These are phyloP conservation scores for Lophius piscatorius DNA, from an alignment of 2,113 vertebrate genomes.

Conservation along the genomic window DNA sequence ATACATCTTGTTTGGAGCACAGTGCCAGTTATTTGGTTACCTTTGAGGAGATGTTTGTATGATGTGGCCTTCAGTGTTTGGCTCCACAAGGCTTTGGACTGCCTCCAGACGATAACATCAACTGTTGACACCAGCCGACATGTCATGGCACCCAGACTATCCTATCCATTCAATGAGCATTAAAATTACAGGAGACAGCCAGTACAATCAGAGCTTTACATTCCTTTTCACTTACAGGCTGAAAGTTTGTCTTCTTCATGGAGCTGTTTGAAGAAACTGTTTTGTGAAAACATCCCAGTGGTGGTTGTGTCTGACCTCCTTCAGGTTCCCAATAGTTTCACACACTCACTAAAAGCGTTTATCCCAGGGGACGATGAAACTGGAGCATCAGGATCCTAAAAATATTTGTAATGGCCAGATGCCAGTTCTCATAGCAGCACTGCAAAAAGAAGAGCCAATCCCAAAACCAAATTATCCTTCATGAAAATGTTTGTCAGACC, in stretches of 20 bases:
- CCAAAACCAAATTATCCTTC: conserved; percentile 13
- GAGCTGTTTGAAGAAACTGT: conserved; percentile 18
- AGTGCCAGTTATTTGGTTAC: background rate
- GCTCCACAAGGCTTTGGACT: background rate
- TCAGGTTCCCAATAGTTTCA: conserved; percentile 43
- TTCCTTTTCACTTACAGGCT: conserved; percentile 4
- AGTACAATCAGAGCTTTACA: conserved; percentile 7
- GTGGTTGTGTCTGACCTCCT: conserved; percentile 44
- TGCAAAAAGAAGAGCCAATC: conserved; percentile 18
- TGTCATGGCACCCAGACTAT: conserved; percentile 14
- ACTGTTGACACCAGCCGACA: conserved; percentile 12
- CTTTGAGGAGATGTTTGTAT: background rate
- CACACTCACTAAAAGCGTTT: conserved; percentile 31
- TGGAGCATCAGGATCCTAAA: conserved; percentile 68
- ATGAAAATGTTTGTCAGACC: background rate
- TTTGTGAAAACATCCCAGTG: conserved; percentile 27
- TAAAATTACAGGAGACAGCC: conserved; percentile 40
- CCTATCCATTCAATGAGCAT: conserved; percentile 45
- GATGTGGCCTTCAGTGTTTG: background rate
- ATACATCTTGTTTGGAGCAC: background rate
- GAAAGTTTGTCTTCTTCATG: conserved; percentile 5
- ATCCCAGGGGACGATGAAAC: conserved; percentile 56
- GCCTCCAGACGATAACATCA: conserved; percentile 27
- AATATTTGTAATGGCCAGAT: conserved; percentile 67
- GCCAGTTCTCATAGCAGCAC: conserved; percentile 23